Base-by-base conservation (phyloP, 2,797 vertebrate genomes). In the Hydrocynus forskahlii region DNA sequence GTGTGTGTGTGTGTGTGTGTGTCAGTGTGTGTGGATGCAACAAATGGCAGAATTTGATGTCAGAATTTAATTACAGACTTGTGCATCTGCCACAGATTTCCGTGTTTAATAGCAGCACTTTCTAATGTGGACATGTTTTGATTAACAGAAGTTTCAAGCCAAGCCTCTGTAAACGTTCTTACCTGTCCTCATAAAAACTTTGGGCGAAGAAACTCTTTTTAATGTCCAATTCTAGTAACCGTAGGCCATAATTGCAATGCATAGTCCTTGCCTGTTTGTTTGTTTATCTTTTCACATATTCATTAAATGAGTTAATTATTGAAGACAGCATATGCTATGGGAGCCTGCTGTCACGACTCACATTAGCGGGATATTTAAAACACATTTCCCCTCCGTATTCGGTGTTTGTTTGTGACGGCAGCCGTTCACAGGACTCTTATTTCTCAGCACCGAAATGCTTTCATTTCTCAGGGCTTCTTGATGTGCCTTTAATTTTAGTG, bases 271-370 rank as follows among this genome's bases (percentile, higher is more conserved):
- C 72, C 62, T 76, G 78, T 74, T 78, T 80, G 81, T 67, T 76
- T 75, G 80, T 84, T 63, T 84, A 29, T 29, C 29, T 29, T 75
- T 76, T 79, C 66, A 82, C 70, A 82, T 84, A 82, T 84, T 85
- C 71, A 77, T 70, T 81, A 79, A 70, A 77, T 73, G 70, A 84
- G 75, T 82, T 79, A 79, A 85, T 83, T 85, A 83, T 75, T 82
- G 74, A 79, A 76, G 70, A 25, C 19, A 17, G 64, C 79, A 84
- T 81, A 81, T 83, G 83, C 60, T 79, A 43, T 76, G 71, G 82
- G 55, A 78, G 78, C 69, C 29, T 69, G 64, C 72, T 82, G 81
- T 81, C 75, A 79, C 70, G 19, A 54, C 16, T 76, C 43, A 52
- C 75, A 86, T 86, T 80, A 82, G 78, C 68, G 67, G 50, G 60